phyloP scores from a whole-genome alignment of 2,888 invertebrate genomes.

The Pristionchus maxplancki region DNA sequence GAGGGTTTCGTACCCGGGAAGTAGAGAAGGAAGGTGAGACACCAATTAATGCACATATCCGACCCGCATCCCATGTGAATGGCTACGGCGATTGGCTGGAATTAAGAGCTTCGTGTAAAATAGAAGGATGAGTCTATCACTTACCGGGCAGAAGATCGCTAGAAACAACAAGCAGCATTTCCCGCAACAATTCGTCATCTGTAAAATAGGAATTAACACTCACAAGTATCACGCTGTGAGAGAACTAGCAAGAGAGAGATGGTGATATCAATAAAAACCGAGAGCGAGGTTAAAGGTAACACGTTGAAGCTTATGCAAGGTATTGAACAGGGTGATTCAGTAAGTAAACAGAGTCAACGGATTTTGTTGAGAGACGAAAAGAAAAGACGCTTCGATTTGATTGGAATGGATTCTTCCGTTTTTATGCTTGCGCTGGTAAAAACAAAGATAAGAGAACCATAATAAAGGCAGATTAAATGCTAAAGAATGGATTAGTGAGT shows the following conservation, averaged over 20 bases:
- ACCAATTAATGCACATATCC: background rate
- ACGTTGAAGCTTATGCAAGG: background rate
- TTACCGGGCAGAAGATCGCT: background rate
- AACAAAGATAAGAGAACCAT: too few species aligned
- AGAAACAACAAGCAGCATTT: background rate
- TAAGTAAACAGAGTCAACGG: background rate
- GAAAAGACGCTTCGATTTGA: background rate
- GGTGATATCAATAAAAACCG: background rate
- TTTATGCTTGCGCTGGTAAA: background rate
- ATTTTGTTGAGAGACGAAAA: background rate
- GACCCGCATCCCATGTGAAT: background rate
- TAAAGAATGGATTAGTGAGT: background rate
- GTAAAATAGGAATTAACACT: background rate
- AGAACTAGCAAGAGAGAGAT: background rate
- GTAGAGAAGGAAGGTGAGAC: background rate
- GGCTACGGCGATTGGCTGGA: background rate
- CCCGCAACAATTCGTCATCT: background rate
- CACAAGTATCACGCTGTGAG: too few species aligned
- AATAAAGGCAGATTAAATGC: too few species aligned
- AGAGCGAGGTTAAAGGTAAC: background rate
- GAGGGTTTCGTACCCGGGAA: background rate
- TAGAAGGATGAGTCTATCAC: background rate
- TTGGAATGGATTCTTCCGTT: background rate
- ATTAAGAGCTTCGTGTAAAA: background rate
- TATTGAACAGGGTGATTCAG: constrained; percentile 4